These are phyloP conservation scores for Siphlonurus alternatus DNA, from an alignment of 2,888 invertebrate species.

Conservation along the genomic window DNA sequence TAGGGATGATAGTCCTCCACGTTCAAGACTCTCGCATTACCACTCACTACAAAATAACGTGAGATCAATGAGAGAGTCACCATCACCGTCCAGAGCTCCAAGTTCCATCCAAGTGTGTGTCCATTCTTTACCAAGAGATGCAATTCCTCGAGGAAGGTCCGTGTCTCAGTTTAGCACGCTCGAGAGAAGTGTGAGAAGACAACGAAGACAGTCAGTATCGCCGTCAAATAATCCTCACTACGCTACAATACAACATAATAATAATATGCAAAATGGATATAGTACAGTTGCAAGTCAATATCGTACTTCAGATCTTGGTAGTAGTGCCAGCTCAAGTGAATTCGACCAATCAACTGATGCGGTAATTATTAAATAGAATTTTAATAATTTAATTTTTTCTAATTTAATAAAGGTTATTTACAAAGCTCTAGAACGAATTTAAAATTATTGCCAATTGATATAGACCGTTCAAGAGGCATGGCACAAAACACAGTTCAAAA, in stretches of 20 bases:
- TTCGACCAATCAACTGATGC: neutral
- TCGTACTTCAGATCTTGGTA: neutral
- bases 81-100: neutral
- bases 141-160: neutral
- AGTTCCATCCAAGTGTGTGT: neutral
- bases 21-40: neutral
- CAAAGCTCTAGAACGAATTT: too few relatives aligned
- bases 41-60: neutral
- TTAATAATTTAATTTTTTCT: neutral
- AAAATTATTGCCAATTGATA: too few relatives aligned
- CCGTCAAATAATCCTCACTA: neutral
- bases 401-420: neutral
- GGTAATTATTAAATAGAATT: neutral
- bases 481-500: too few relatives aligned
- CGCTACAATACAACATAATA: neutral
- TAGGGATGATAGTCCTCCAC: neutral
- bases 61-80: neutral
- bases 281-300: neutral
- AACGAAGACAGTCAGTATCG: neutral
- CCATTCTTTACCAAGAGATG: neutral
- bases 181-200: neutral
- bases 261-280: neutral
- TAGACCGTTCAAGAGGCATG: too few relatives aligned
- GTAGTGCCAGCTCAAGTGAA: neutral
- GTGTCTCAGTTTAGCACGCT: neutral